Evolutionary conservation across 2,113 vertebrate genomes (phyloP), one percentile per base, ranked within the genome.

Genomic region (Nipponia nippon): DNA sequence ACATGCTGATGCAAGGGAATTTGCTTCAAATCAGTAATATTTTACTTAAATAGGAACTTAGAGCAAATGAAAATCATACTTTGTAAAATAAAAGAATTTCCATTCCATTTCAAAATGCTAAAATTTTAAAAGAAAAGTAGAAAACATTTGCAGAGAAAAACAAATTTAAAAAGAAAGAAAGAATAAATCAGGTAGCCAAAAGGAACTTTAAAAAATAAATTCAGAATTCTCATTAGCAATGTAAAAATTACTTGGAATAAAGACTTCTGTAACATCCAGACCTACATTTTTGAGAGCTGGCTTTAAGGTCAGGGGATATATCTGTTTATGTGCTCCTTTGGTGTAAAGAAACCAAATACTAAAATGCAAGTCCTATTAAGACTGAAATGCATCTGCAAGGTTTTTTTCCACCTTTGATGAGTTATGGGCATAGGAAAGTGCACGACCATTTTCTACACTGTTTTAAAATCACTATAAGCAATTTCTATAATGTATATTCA

Each of bases 181-280:
- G 10, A 95, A 66, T 69, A 93, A 86, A 89, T 62, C 49, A 75
- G 56, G 66, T 58, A 88, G 73, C 18, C 3, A 85, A 79, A 95
- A 94, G 63, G 82, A 93, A 92, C 93, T 97, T 96, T 75, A 91
- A 61, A 91, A 91, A 97, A 97, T 90, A 90, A 94, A 96, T 95
- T 80, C 83, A 65, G 66, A 96, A 83, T 93, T 95, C 90, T 93
- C 79, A 70, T 92, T 90, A 80, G 69, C 36, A 30, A 92, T 8
- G 32, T 96, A 92, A 97, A 96, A 97, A 95, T 92, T 30, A 11
- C 65, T 75, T 46, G 26, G 89, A 56, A 90, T 63, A 76, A 30
- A 87, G 81, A 89, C 93, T 90, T 80, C 84, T 93, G 16, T 27
- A 70, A 77, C 38, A 89, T 44, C 70, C 87, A 95, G 93, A 90